Evolutionary conservation across 2,113 vertebrate species (phyloP).

Genomic region (Castor canadensis): DNA sequence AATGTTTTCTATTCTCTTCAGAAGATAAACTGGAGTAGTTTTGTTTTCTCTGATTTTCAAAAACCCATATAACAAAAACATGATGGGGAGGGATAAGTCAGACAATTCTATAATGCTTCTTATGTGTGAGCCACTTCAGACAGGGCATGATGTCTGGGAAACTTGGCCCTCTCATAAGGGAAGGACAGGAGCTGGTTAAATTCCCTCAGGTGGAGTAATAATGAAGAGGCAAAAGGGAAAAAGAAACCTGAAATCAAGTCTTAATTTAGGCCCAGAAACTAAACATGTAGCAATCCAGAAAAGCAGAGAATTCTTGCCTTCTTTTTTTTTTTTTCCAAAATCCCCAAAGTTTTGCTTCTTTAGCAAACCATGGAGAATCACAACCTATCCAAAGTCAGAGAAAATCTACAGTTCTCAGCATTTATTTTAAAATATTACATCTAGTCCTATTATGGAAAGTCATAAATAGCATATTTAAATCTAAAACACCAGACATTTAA

Average conservation of each 20-base stretch:
- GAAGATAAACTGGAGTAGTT: conserved; percentile 39
- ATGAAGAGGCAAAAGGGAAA: background rate
- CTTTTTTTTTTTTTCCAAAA: background rate
- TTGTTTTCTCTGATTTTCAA: conserved; percentile 28
- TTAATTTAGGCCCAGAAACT: background rate
- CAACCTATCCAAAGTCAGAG: conserved; percentile 39
- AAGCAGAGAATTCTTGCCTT: background rate
- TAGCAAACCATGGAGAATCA: conserved; percentile 12
- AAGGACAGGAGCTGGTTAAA: background rate
- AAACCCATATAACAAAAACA: background rate
- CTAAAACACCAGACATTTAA: conserved; percentile 7
- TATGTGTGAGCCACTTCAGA: background rate
- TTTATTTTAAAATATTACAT: conserved; percentile 46
- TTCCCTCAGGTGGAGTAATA: background rate
- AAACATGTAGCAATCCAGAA: background rate
- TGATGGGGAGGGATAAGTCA: background rate
- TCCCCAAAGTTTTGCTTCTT: background rate
- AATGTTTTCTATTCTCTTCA: conserved; percentile 12
- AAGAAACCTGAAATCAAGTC: background rate
- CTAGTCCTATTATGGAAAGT: conserved; percentile 25
- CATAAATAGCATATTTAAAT: conserved; percentile 16
- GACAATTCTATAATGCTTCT: background rate
- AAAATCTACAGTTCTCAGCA: conserved; percentile 52
- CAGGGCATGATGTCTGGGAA: background rate
- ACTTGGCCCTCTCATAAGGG: background rate